A percentile compares a stretch with the other conserved stretches of the same genome.
Conservation (phyloP, 2,888 invertebrate genomes). For the Callimorpha dominula region DNA sequence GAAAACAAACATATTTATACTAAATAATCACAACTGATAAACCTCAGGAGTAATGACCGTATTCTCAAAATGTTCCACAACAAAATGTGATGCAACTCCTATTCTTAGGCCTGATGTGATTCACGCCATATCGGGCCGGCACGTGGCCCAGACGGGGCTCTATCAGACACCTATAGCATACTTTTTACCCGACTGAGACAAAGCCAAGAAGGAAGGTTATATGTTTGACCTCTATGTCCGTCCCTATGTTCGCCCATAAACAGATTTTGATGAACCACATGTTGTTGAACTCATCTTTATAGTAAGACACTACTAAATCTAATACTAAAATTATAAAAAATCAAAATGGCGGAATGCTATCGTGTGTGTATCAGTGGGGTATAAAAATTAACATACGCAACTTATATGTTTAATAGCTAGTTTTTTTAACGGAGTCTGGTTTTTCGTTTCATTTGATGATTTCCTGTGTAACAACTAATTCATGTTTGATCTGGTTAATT, state of each 20-base stretch:
- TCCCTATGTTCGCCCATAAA: neutral
- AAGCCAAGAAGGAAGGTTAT: neutral
- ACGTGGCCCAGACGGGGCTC: neutral
- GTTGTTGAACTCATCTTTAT: too few species aligned
- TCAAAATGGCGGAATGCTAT: too few species aligned
- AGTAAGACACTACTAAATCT: too few species aligned
- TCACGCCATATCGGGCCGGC: neutral
- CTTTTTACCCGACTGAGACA: neutral
- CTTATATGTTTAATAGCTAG: too few species aligned
- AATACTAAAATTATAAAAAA: too few species aligned
- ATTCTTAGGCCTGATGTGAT: neutral
- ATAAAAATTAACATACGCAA: too few species aligned
- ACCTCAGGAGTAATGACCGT: constrained; percentile 1
- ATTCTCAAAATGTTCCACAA: neutral
- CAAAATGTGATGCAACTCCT: neutral
- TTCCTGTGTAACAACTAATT: too few species aligned
- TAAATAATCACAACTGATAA: constrained; percentile 2
- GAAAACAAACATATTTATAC: neutral
- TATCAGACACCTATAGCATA: neutral
- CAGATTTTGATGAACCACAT: neutral
- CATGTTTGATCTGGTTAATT: too few species aligned
- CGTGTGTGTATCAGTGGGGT: too few species aligned
- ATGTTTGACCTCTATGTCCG: neutral
- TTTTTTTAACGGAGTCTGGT: too few species aligned
- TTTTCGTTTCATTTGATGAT: too few species aligned